Conservation (phyloP, 2,888 invertebrate species). For the Melinopterus prodromus region DNA sequence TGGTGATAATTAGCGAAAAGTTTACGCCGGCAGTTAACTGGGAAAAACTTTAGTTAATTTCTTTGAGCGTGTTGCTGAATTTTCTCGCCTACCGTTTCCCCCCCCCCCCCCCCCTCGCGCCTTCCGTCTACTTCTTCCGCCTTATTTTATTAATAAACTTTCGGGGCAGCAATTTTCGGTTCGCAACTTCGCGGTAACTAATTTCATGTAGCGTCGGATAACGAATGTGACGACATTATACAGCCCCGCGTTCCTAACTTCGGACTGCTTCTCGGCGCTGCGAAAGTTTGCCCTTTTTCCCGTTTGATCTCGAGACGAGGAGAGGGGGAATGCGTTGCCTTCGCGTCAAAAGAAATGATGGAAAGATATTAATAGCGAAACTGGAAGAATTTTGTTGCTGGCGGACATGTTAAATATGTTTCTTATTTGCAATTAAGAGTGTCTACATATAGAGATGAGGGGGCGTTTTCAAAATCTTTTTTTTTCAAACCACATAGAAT, state of each 20-base stretch:
- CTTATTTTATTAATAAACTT: background rate
- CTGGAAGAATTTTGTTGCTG: background rate
- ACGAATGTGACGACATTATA: constrained; percentile 4
- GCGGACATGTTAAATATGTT: no score
- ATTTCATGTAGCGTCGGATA: background rate
- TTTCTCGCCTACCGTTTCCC: background rate
- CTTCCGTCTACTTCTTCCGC: background rate
- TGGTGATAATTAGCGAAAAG: background rate
- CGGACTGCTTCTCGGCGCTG: background rate
- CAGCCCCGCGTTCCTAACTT: background rate
- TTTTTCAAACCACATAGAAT: no score
- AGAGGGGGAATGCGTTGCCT: background rate
- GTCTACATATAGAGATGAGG: no score
- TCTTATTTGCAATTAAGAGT: no score
- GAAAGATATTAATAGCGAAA: background rate
- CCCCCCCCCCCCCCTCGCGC: background rate
- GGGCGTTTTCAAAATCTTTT: no score
- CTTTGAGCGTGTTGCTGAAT: background rate
- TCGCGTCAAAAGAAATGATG: background rate
- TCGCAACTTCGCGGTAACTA: background rate
- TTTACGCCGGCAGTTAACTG: background rate
- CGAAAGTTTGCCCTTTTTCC: background rate
- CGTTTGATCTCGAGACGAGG: background rate
- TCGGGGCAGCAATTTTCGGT: background rate
- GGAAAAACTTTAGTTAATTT: background rate